phyloP scores from a whole-genome alignment of 2,113 vertebrate genomes.

The Archocentrus centrarchus region DNA sequence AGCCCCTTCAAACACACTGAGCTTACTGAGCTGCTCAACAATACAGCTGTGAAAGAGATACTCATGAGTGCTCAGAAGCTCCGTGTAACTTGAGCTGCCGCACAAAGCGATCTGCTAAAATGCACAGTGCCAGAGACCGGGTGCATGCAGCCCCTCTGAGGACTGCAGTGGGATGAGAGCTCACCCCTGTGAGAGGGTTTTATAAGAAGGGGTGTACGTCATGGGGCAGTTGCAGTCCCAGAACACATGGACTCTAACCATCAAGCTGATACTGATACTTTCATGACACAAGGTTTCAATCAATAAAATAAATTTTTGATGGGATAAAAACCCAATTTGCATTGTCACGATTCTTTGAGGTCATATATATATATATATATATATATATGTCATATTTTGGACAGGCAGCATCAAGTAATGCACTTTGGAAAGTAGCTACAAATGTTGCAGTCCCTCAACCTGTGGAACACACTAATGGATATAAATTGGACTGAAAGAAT shows the following conservation, averaged over 20 bases:
- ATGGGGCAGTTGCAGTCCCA: not conserved
- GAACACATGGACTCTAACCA: conserved; percentile 28
- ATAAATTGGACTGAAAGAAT: not conserved
- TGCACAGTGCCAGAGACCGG: conserved; percentile 38
- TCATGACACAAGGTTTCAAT: conserved; percentile 39
- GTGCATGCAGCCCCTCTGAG: conserved; percentile 29
- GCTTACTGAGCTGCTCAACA: conserved; percentile 45
- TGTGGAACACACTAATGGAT: not conserved
- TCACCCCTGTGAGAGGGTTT: conserved; percentile 40
- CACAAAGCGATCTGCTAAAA: conserved; percentile 62
- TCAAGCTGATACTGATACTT: conserved; percentile 44
- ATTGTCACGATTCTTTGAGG: conserved; percentile 6
- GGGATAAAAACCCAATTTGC: conserved; percentile 17
- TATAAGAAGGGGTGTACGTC: conserved; percentile 8
- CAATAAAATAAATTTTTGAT: conserved; percentile 55
- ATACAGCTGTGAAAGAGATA: conserved; percentile 62
- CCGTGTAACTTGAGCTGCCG: conserved; percentile 57
- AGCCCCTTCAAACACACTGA: conserved; percentile 47
- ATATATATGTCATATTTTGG: not conserved
- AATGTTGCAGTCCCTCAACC: not conserved
- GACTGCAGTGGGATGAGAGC: conserved; percentile 48
- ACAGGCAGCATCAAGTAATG: not conserved
- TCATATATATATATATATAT: not conserved
- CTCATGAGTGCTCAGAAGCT: conserved; percentile 54
- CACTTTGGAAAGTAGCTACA: not conserved